Evolutionary conservation across 2,888 invertebrate species (phyloP), one percentile per base, ranked within the genome.

Genomic region (Sarcophaga caerulescens): DNA sequence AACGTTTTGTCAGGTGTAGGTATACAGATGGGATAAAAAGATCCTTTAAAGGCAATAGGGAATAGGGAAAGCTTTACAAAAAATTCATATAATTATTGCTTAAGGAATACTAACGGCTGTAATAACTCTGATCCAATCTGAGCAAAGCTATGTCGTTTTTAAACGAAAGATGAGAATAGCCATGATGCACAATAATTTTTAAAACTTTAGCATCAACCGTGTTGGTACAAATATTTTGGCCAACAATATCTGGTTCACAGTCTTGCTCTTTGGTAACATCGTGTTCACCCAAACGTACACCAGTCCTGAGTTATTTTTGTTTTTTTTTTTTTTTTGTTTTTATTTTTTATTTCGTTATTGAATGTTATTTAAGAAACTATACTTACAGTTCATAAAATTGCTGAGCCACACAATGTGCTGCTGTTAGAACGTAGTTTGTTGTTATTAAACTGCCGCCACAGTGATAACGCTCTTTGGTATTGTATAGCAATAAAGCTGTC

Each of bases 391-490:
- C 79, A 65, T 65, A 84, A 70, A 79, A 79, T 17, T 84, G 59
- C n/a, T 84, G 78, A n/a, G 79, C 65, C 2, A 84, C 84, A 52
- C 84, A 80, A 23, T 84, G 84, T 3, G 79, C 79, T 0, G 84
- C 79, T 21, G 79, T 84, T 52, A 84, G 44, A 59, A 84, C 84
- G 70, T 76, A 80, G 25, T 62, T 70, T 14, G 10, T 17, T 3
- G 79, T 84, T 75, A 84, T 84, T 76, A 84, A 76, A 52, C 84
- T 84, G 23, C 79, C 84, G n/a, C 84, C 79, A 63, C 79, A 84
- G 52, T 84, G 84, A 66, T 75, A 84, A 57, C 75, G 74, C 47
- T 74, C 12, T 21, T 65, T n/a, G 0, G 79, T 80, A 71, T 84
- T 80, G 12, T 84, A 84, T 47, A 84, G 47, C 11, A 84, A 35